These are phyloP conservation scores for Drosophila fulvimacula DNA, from an alignment of 2,888 invertebrate species.

Conservation along the genomic window DNA sequence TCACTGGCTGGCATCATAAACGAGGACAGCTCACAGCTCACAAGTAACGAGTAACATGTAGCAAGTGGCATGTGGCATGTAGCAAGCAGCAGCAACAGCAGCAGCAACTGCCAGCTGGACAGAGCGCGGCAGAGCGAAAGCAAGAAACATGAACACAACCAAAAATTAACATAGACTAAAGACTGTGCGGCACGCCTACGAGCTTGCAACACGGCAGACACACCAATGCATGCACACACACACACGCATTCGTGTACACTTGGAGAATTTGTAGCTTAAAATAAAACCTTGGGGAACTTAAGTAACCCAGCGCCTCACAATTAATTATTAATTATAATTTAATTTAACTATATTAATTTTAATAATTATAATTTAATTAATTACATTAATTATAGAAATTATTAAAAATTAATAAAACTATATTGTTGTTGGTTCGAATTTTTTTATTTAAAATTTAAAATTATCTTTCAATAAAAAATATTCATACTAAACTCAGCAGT, in stretches of 20 bases:
- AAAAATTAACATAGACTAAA: constrained; percentile 76
- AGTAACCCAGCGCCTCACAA: too few relatives aligned
- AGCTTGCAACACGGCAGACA: constrained; percentile 47
- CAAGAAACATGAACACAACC: constrained; percentile 66
- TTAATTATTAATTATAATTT: too few relatives aligned
- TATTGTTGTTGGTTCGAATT: too few relatives aligned
- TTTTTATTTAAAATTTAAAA: background rate
- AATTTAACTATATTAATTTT: too few relatives aligned
- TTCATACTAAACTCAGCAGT: too few relatives aligned
- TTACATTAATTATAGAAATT: too few relatives aligned
- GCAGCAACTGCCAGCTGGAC: constrained; percentile 9
- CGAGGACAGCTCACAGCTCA: constrained; percentile 36
- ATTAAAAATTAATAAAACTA: too few relatives aligned
- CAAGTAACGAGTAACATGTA: constrained; percentile 28
- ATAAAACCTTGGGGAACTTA: too few relatives aligned
- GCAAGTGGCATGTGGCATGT: constrained; percentile 25
- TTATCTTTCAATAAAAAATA: background rate
- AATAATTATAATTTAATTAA: too few relatives aligned
- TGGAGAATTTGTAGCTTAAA: background rate
- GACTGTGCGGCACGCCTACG: constrained; percentile 67
- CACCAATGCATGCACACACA: constrained; percentile 1
- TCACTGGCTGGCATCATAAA: constrained; percentile 68
- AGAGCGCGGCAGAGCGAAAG: constrained; percentile 11
- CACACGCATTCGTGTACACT: constrained; percentile 26
- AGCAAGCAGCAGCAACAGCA: constrained; percentile 16